Evolutionary conservation across 64 coral and sea anemone species (phyloP).

Genomic region (Platygyra sinensis): DNA sequence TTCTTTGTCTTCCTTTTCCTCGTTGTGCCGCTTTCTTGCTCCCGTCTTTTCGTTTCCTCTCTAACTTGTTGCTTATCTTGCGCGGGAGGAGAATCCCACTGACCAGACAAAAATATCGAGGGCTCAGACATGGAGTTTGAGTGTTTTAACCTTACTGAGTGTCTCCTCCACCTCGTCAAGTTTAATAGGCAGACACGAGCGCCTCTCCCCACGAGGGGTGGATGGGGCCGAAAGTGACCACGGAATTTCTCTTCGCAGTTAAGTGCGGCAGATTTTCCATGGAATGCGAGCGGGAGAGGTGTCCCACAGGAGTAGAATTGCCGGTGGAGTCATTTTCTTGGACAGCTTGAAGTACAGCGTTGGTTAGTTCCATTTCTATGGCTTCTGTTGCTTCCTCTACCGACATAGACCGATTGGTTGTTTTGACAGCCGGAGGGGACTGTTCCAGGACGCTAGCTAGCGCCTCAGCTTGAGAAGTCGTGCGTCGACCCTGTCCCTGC

Average conservation of each 20-base stretch:
- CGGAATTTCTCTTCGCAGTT: conserved; percentile 15
- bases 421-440: conserved; percentile 57
- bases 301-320: conserved; percentile 33
- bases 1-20: conserved; percentile 22
- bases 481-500: conserved; percentile 10
- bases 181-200: conserved; percentile 45
- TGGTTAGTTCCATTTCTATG: conserved; percentile 47
- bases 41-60: conserved; percentile 22
- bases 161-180: conserved; percentile 44
- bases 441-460: conserved; percentile 78
- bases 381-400: conserved; percentile 83
- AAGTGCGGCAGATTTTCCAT: conserved; percentile 57
- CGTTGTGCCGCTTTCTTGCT: neutral
- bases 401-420: conserved; percentile 25
- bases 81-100: neutral
- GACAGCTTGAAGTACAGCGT: conserved; percentile 9
- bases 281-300: conserved; percentile 44
- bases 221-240: conserved; percentile 80
- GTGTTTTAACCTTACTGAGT: conserved; percentile 38
- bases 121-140: conserved; percentile 81
- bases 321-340: conserved; percentile 39
- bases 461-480: conserved; percentile 69
- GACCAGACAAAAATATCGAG: conserved; percentile 54
- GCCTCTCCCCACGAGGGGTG: conserved; percentile 81
- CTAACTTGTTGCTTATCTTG: conserved; percentile 11